A percentile compares a stretch with the other conserved stretches of the same genome.
These are phyloP conservation scores for Torymus tubicola DNA, from an alignment of 2,888 invertebrate species.

Conservation along the genomic window DNA sequence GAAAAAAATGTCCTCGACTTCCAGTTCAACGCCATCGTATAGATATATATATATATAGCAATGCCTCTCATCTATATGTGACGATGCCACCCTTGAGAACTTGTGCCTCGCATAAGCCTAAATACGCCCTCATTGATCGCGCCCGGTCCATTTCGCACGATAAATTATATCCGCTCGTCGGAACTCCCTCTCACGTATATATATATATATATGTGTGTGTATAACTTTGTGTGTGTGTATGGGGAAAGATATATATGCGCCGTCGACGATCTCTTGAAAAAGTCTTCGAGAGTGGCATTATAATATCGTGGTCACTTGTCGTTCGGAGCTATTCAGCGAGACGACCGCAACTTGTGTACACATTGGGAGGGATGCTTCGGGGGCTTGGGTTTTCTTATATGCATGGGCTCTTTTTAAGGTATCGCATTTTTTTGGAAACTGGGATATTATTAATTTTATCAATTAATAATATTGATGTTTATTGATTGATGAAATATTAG, in stretches of 20 bases:
- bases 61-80: slow-evolving; percentile 8
- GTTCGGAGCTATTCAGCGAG: slow-evolving; percentile 62
- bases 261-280: slow-evolving; percentile 16
- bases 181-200: slow-evolving; percentile 7
- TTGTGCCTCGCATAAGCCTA: not conserved
- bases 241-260: not conserved
- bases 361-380: no score
- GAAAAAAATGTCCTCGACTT: not conserved
- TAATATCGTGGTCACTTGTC: slow-evolving; percentile 71
- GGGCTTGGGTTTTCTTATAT: no score
- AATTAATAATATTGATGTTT: no score
- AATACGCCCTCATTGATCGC: slow-evolving; percentile 51
- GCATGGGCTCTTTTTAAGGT: no score
- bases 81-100: slow-evolving; percentile 41
- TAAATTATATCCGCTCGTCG: slow-evolving; percentile 47
- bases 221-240: no score
- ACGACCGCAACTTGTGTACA: slow-evolving; percentile 59
- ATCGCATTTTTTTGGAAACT: no score
- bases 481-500: no score
- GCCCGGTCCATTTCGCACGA: slow-evolving; percentile 42
- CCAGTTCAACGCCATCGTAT: slow-evolving; percentile 12
- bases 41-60: no score
- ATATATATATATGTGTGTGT: not conserved
- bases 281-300: slow-evolving; percentile 47
- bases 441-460: no score